These are phyloP conservation scores for Watsonalla binaria DNA, from an alignment of 2,888 invertebrate species.

Conservation along the genomic window DNA sequence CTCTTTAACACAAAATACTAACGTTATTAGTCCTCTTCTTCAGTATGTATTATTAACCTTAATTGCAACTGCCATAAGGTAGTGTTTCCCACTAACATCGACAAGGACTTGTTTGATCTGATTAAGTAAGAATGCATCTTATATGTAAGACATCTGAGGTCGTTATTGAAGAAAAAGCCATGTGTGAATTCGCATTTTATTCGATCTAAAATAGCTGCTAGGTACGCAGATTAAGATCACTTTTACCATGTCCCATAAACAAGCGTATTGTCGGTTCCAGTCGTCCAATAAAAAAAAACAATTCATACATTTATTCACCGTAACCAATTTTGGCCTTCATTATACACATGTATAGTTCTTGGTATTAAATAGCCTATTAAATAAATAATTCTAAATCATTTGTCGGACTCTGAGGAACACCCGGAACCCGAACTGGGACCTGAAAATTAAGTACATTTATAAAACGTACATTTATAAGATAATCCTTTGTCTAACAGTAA, in stretches of 20 bases:
- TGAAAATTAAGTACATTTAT: slow-evolving; percentile 38
- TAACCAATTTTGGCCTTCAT: slow-evolving; percentile 27
- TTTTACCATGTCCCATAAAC: neutral
- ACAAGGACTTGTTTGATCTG: neutral
- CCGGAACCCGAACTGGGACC: slow-evolving; percentile 80
- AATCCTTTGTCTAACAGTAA: too few species aligned
- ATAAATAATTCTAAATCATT: slow-evolving; percentile 40
- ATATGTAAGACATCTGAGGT: too few species aligned
- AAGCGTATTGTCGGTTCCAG: slow-evolving; percentile 6
- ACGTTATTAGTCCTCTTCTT: too few species aligned
- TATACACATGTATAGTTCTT: slow-evolving; percentile 27
- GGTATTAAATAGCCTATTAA: slow-evolving; percentile 28
- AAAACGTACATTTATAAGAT: neutral
- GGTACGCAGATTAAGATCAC: neutral
- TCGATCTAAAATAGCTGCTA: neutral
- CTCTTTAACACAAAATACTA: too few species aligned
- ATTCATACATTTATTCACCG: slow-evolving; percentile 19
- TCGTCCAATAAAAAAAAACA: slow-evolving; percentile 22
- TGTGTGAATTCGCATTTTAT: neutral
- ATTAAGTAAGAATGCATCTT: neutral
- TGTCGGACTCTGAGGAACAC: slow-evolving; percentile 79
- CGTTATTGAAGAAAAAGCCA: neutral
- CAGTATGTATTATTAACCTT: too few species aligned
- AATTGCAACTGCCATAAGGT: too few species aligned
- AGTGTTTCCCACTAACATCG: neutral